Base-by-base conservation (phyloP, 2,888 invertebrate species). In the Tuberolachnus salignus region DNA sequence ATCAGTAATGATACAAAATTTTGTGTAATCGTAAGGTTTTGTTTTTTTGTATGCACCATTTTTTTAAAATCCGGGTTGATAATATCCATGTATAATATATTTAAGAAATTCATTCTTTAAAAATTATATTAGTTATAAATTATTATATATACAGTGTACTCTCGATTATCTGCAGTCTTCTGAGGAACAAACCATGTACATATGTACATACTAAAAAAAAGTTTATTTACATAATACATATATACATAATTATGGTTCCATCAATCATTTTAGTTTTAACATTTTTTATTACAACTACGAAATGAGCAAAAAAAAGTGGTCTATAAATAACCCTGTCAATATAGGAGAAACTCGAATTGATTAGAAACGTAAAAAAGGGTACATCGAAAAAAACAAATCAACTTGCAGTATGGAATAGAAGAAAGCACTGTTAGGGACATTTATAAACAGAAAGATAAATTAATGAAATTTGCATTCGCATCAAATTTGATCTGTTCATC, bases 321-420 rank as follows among this genome's bases (percentile, higher is more conserved):
- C 11, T 51, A n/a, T n/a, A n/a, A n/a, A n/a, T n/a, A n/a, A n/a
- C n/a, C n/a, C n/a, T 51, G 51, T 34, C 34, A 34, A 34, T 34
- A 4, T 6, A 34, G 6, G 34, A 4, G 3, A 4, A 3, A 4
- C 34, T 51, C 16, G 46, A 49, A 49, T 49, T 49, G 46, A 49
- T 53, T 23, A 26, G 23, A 4, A 26, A 13, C 4, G 23, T 57
- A 23, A 23, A 57, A 57, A 57, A 57, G 57, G 57, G 14, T 57
- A 57, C 16, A 6, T 16, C 16, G 44, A 64, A 64, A 64, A n/a
- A 64, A 64, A 64, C 44, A 46, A 46, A 64, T 64, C 46, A 64
- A 14, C 21, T 64, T 46, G 64, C 2, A 14, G 21, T 14, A 64
- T 46, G 16, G 64, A 46, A 64, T 64, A 16, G 46, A 21, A 46